Conservation (phyloP, 2,113 vertebrate genomes). For the Chloropsis hardwickii region DNA sequence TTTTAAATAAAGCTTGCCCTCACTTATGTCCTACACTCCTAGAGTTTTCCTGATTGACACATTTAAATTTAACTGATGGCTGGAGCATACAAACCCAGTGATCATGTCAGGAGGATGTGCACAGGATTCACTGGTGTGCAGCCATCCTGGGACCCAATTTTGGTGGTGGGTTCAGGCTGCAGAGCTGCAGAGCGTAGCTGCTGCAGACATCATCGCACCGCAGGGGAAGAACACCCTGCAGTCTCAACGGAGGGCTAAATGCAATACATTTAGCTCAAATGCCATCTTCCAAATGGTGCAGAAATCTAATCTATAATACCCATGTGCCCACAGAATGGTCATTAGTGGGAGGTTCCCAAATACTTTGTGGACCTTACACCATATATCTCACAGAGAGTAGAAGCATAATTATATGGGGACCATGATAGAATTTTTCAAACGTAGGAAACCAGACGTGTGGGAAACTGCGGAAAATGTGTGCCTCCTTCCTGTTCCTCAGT, state of each 20-base stretch:
- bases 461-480: neutral
- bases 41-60: neutral
- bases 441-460: neutral
- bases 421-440: neutral
- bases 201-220: fast-evolving
- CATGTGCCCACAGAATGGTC: neutral
- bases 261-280: neutral
- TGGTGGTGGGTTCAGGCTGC: neutral
- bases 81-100: neutral
- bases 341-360: neutral
- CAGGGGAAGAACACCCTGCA: neutral
- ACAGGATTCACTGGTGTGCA: neutral
- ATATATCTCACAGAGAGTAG: neutral
- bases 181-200: neutral
- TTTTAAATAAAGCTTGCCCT: neutral
- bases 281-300: neutral
- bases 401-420: fast-evolving
- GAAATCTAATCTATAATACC: neutral
- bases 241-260: neutral
- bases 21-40: neutral
- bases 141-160: neutral
- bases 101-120: neutral
- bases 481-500: neutral
- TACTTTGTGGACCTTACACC: neutral
- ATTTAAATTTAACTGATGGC: neutral